Evolutionary conservation across 2,888 invertebrate species (phyloP).

Genomic region (Amphipyra berbera): DNA sequence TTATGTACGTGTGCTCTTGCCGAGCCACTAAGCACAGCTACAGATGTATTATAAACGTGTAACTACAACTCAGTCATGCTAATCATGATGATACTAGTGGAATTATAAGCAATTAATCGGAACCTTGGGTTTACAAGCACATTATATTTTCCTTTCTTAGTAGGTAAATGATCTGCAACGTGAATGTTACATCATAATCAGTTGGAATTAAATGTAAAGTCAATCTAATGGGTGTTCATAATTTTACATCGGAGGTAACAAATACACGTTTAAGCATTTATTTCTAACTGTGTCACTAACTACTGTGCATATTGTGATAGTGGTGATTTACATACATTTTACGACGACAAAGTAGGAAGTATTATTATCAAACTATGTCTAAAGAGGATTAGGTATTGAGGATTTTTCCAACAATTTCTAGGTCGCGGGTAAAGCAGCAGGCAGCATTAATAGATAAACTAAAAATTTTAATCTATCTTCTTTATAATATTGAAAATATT

Average conservation of each 20-base stretch:
- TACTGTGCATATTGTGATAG: slow-evolving; percentile 45
- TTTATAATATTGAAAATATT: neutral
- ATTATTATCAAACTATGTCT: slow-evolving; percentile 25
- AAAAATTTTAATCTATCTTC: slow-evolving; percentile 3
- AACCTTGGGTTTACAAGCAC: slow-evolving; percentile 41
- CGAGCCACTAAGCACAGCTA: slow-evolving; percentile 38
- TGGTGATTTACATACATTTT: slow-evolving; percentile 36
- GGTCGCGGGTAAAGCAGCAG: slow-evolving; percentile 38
- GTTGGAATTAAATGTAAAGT: slow-evolving; percentile 8
- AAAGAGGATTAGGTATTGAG: slow-evolving; percentile 30
- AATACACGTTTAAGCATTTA: slow-evolving; percentile 22
- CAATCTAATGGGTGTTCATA: slow-evolving; percentile 40
- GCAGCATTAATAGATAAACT: slow-evolving; percentile 8
- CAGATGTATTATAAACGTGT: slow-evolving; percentile 20
- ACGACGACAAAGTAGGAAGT: slow-evolving; percentile 18
- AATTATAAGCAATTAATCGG: slow-evolving; percentile 48
- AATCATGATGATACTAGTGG: slow-evolving; percentile 46
- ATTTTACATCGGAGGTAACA: slow-evolving; percentile 26
- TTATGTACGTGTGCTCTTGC: slow-evolving; percentile 49
- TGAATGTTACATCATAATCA: slow-evolving; percentile 8
- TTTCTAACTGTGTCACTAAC: slow-evolving; percentile 34
- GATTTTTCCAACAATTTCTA: slow-evolving; percentile 21
- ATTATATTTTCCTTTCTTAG: slow-evolving; percentile 21
- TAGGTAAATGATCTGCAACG: slow-evolving; percentile 13
- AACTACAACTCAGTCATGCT: slow-evolving; percentile 35